phyloP scores from a whole-genome alignment of 2,113 vertebrate species.

The Rutilus rutilus region DNA sequence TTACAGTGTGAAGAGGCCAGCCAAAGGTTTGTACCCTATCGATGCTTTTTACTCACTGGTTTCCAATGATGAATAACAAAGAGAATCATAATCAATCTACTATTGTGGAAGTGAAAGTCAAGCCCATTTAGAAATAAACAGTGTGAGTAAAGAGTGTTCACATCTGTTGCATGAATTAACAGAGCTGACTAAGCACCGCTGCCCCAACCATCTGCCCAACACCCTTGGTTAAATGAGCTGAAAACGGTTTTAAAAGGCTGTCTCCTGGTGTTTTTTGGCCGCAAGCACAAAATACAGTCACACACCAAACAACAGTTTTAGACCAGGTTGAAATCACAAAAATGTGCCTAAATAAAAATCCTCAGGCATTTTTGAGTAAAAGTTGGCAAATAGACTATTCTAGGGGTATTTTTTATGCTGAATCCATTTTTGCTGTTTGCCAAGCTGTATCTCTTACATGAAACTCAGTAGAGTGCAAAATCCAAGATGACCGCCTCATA shows the following conservation, averaged over 20 bases:
- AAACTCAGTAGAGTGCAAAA: no score
- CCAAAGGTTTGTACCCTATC: background rate
- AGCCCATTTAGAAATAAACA: conserved; percentile 17
- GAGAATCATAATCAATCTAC: conserved; percentile 15
- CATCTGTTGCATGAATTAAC: conserved; percentile 38
- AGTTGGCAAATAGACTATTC: no score
- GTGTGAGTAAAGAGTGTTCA: conserved; percentile 29
- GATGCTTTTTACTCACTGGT: background rate
- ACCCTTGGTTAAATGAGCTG: conserved; percentile 33
- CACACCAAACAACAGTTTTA: conserved; percentile 1
- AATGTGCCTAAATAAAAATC: no score
- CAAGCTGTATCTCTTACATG: no score
- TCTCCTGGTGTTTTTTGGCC: conserved; percentile 15
- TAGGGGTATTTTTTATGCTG: no score
- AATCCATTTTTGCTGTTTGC: no score
- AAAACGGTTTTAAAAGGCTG: conserved; percentile 16
- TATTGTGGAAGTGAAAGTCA: conserved; percentile 4
- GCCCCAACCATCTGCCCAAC: conserved; percentile 17
- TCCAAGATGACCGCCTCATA: no score
- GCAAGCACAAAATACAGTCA: background rate
- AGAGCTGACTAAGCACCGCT: conserved; percentile 25
- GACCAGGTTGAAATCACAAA: no score
- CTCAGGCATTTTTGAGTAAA: no score
- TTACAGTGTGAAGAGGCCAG: background rate
- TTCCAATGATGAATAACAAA: background rate